Evolutionary conservation across 2,888 invertebrate species (phyloP).

Genomic region (Cosmia trapezina): DNA sequence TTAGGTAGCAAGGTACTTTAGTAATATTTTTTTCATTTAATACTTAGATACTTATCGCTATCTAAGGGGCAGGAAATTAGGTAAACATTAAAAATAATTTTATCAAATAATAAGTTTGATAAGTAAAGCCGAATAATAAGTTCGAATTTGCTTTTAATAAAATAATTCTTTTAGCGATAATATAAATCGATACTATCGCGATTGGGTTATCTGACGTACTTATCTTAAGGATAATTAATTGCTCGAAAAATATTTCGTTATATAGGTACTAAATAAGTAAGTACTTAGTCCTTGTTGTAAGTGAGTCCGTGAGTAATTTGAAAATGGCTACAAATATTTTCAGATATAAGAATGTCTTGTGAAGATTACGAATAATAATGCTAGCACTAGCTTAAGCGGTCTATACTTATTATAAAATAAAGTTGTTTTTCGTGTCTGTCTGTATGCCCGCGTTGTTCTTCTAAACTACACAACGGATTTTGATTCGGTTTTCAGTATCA

Average conservation of each 20-base stretch:
- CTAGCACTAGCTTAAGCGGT: background rate
- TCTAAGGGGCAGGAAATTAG: conserved; percentile 44
- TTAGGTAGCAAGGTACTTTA: background rate
- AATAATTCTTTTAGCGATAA: conserved; percentile 57
- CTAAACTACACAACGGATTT: too few species aligned
- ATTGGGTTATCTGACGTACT: conserved; percentile 72
- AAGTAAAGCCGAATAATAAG: conserved; percentile 52
- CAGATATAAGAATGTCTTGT: background rate
- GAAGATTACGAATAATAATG: background rate
- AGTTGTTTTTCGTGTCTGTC: too few species aligned
- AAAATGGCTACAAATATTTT: conserved; percentile 11
- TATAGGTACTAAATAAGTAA: conserved; percentile 17
- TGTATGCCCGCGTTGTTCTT: too few species aligned
- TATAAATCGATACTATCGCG: conserved; percentile 73
- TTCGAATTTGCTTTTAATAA: conserved; percentile 56
- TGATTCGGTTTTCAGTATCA: too few species aligned
- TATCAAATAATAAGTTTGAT: conserved; percentile 48
- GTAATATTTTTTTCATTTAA: conserved; percentile 10
- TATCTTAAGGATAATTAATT: conserved; percentile 78
- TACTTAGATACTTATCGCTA: conserved; percentile 33
- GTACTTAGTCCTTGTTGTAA: conserved; percentile 24
- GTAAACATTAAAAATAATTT: conserved; percentile 42
- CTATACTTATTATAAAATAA: too few species aligned
- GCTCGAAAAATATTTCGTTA: conserved; percentile 64
- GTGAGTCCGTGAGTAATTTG: conserved; percentile 24